Evolutionary conservation across 2,797 vertebrate genomes (phyloP).

Genomic region (Falco biarmicus): DNA sequence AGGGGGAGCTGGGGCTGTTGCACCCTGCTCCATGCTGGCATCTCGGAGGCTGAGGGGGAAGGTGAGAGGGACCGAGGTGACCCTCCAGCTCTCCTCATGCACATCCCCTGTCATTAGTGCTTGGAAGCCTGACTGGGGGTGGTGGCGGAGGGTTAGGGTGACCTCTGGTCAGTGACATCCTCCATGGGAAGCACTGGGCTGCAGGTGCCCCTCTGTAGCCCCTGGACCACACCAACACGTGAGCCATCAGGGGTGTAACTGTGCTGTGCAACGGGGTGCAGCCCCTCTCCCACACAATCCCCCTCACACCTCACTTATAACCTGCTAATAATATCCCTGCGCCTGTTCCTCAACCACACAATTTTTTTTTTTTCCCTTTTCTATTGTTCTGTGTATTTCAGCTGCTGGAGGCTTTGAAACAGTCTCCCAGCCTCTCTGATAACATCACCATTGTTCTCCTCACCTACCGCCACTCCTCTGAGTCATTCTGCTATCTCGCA

Average conservation of each 20-base stretch:
- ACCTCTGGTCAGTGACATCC: background rate
- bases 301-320: background rate
- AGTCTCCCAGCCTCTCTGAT: background rate
- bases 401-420: background rate
- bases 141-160: background rate
- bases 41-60: rapidly evolving
- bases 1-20: background rate
- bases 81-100: background rate
- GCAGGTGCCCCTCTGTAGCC: background rate
- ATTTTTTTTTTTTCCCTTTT: background rate
- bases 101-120: rapidly evolving
- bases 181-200: background rate
- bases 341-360: background rate
- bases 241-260: background rate
- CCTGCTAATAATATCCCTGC: background rate
- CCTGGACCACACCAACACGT: rapidly evolving
- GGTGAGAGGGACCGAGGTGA: background rate
- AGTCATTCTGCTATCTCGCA: background rate
- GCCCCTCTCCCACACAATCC: background rate
- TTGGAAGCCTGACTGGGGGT: background rate
- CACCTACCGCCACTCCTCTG: background rate
- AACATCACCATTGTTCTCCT: slow-evolving; percentile 6
- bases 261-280: rapidly evolving
- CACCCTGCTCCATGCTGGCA: rapidly evolving
- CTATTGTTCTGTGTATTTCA: background rate